Conservation (phyloP, 2,113 vertebrate species). For the Promerops cafer region DNA sequence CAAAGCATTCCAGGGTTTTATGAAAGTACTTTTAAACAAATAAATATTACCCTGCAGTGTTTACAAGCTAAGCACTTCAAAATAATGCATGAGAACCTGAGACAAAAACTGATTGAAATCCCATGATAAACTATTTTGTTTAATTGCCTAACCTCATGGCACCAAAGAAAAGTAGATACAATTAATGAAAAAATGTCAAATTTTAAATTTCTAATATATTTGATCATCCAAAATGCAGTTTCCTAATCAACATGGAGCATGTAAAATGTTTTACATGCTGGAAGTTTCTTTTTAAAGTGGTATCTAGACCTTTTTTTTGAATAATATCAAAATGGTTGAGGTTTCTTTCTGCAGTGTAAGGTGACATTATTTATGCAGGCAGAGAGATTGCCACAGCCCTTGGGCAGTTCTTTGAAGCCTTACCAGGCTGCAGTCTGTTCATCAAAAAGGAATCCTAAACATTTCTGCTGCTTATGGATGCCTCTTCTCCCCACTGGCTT, state of each 20-base stretch:
- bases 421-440: background rate
- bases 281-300: background rate
- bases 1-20: constrained; percentile 51
- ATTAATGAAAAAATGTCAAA: background rate
- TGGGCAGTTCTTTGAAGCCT: background rate
- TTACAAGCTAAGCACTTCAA: constrained; percentile 32
- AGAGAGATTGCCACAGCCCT: background rate
- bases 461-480: constrained; percentile 12
- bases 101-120: constrained; percentile 5
- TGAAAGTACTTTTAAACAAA: constrained; percentile 54
- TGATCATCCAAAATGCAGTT: background rate
- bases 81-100: constrained; percentile 29
- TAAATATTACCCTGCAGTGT: constrained; percentile 17
- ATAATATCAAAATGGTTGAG: background rate
- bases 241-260: background rate
- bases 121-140: background rate
- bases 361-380: background rate
- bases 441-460: constrained; percentile 39
- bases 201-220: background rate
- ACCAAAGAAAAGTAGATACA: background rate
- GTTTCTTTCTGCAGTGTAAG: background rate
- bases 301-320: background rate
- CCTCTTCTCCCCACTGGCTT: background rate
- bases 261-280: background rate
- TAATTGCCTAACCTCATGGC: background rate